phyloP scores from a whole-genome alignment of 2,888 invertebrate genomes.

The Anagyrus pseudococci region DNA sequence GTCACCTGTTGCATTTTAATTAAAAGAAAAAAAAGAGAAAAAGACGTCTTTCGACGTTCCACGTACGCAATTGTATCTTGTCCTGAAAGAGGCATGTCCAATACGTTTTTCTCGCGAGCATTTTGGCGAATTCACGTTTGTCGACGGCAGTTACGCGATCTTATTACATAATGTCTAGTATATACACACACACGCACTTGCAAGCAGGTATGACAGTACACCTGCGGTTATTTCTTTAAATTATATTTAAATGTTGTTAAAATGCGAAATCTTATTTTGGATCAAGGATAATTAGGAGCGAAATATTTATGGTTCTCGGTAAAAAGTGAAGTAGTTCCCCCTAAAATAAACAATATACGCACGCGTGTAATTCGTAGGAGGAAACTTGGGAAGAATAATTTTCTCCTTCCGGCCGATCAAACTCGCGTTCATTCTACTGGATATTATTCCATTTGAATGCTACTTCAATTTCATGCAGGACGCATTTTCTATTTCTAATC shows the following conservation, averaged over 20 bases:
- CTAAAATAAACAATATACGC: too few species aligned
- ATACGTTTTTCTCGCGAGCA: too few species aligned
- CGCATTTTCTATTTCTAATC: neutral
- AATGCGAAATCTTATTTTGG: neutral
- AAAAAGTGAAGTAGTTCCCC: neutral
- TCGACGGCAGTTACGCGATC: neutral
- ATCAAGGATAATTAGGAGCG: neutral
- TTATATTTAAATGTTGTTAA: neutral
- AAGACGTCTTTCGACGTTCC: too few species aligned
- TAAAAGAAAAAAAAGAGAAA: too few species aligned
- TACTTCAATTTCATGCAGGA: neutral
- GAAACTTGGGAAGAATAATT: too few species aligned
- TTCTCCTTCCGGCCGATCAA: constrained; percentile 10
- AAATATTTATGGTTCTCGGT: neutral
- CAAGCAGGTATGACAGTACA: neutral
- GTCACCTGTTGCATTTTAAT: too few species aligned
- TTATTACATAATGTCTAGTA: neutral
- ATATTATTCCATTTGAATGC: neutral
- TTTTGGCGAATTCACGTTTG: neutral
- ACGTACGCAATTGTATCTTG: too few species aligned
- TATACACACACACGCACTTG: neutral
- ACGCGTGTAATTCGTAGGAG: too few species aligned
- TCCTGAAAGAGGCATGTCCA: too few species aligned
- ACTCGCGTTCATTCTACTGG: constrained; percentile 21
- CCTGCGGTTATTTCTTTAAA: too few species aligned